phyloP scores from a whole-genome alignment of 2,113 vertebrate species.

The Thinocorus orbignyianus region DNA sequence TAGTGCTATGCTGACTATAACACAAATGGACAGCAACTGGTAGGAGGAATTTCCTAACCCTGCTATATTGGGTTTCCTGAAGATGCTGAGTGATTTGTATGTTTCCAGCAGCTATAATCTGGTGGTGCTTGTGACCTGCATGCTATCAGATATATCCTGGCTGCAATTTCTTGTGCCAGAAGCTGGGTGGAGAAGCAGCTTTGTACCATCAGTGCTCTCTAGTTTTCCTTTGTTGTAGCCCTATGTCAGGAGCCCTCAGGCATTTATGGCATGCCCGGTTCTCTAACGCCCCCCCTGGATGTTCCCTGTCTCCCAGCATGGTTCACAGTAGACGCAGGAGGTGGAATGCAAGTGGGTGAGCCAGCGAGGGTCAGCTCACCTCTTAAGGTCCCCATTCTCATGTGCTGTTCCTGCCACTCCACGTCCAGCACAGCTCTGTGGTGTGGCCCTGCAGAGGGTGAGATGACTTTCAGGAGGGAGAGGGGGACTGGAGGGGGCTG shows the following conservation, averaged over 20 bases:
- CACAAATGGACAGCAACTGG: background rate
- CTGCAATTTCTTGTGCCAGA: background rate
- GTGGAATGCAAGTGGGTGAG: background rate
- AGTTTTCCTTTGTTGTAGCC: background rate
- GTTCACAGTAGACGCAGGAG: background rate
- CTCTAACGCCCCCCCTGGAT: background rate
- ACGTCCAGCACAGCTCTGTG: fast-evolving
- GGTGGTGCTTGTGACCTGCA: background rate
- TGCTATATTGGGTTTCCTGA: background rate
- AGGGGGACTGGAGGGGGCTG: background rate
- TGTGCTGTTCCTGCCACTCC: background rate
- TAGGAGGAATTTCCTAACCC: background rate
- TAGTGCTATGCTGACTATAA: background rate
- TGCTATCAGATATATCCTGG: background rate
- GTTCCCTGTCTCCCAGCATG: background rate
- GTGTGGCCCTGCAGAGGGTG: background rate
- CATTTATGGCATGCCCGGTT: background rate
- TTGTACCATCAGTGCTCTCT: background rate
- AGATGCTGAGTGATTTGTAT: background rate
- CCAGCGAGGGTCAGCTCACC: background rate
- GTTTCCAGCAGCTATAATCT: background rate
- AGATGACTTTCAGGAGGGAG: background rate
- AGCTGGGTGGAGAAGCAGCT: background rate
- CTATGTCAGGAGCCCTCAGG: background rate
- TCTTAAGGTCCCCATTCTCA: fast-evolving